phyloP scores from a whole-genome alignment of 2,113 vertebrate species.

The Podiceps cristatus region DNA sequence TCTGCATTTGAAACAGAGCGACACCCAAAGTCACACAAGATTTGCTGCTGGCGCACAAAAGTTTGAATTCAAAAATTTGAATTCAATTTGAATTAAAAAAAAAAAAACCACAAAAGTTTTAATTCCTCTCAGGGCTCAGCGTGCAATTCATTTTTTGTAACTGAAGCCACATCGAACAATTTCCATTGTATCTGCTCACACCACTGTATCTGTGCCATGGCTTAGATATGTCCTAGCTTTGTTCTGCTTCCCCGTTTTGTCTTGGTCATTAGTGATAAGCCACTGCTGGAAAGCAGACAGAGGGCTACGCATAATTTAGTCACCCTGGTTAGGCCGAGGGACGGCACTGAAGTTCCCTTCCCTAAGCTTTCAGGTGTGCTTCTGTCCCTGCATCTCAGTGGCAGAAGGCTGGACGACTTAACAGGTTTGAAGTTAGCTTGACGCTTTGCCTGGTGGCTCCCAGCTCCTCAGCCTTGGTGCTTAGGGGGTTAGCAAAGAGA shows the following conservation, averaged over 20 bases:
- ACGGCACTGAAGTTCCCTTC: background rate
- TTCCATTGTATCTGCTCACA: background rate
- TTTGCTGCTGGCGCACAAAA: background rate
- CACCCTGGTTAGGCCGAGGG: background rate
- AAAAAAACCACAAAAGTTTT: too few species aligned
- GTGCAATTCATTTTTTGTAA: background rate
- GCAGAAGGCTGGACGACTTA: background rate
- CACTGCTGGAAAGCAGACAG: background rate
- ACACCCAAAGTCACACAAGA: background rate
- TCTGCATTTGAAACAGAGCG: constrained; percentile 61
- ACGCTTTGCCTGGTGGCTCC: background rate
- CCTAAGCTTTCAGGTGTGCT: background rate
- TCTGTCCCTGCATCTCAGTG: background rate
- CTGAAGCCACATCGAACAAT: background rate
- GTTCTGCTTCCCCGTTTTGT: background rate
- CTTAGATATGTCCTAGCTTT: background rate
- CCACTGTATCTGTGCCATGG: background rate
- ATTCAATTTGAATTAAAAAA: too few species aligned
- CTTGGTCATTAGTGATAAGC: background rate
- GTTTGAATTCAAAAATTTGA: background rate
- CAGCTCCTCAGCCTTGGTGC: background rate
- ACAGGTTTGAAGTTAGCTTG: background rate
- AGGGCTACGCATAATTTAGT: background rate
- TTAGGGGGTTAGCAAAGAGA: background rate
- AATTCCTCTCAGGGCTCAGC: background rate